phyloP scores from a whole-genome alignment of 2,888 invertebrate species.

The Dugesia japonica region DNA sequence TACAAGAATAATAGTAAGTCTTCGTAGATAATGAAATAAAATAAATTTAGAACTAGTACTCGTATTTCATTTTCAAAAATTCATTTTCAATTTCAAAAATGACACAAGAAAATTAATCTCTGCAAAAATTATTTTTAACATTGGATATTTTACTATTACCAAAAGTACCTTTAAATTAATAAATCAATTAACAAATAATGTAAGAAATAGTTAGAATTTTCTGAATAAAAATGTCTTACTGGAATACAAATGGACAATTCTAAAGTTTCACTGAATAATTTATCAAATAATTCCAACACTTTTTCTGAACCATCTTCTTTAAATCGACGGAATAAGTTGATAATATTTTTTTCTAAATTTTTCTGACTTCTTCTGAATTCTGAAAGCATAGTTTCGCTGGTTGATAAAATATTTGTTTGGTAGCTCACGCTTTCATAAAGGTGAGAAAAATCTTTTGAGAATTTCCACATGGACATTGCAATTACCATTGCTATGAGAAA shows the following conservation, averaged over 20 bases:
- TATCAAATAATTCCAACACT: not conserved
- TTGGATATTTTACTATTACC: not conserved
- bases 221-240: not conserved
- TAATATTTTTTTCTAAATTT: conserved; percentile 15
- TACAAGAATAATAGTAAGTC: too few relatives aligned
- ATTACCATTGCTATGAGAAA: not conserved
- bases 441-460: not conserved
- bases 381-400: not conserved
- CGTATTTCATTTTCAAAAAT: too few relatives aligned
- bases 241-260: not conserved
- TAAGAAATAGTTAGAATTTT: too few relatives aligned
- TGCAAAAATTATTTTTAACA: too few relatives aligned
- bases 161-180: not conserved
- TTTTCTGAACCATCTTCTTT: not conserved
- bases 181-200: too few relatives aligned
- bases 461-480: conserved; percentile 15
- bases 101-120: too few relatives aligned
- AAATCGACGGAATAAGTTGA: not conserved
- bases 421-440: not conserved
- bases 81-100: too few relatives aligned
- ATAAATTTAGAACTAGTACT: too few relatives aligned
- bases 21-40: too few relatives aligned
- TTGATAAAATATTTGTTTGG: conserved; percentile 6
- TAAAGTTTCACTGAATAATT: not conserved
- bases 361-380: conserved; percentile 15